Conservation (phyloP, 2,113 vertebrate genomes). For the Promerops cafer region DNA sequence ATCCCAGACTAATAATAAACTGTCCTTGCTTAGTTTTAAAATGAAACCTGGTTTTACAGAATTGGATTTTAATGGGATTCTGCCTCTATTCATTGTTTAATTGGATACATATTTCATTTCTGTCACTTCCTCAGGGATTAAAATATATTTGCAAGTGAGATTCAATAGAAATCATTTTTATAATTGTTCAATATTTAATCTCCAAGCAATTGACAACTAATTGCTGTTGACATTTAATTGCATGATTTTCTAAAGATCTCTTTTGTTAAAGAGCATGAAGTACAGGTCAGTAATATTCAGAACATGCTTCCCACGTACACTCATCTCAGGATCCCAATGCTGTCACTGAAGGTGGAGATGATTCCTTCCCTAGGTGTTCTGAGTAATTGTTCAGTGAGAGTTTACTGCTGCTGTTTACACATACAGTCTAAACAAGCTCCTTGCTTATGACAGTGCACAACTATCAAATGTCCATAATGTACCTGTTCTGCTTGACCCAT, state of each 20-base stretch:
- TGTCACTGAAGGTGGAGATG: background rate
- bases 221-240: background rate
- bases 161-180: background rate
- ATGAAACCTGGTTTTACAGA: background rate
- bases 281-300: background rate
- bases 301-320: rapidly evolving
- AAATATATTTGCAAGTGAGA: background rate
- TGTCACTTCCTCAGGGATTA: background rate
- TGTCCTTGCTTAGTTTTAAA: background rate
- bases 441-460: background rate
- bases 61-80: background rate
- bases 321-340: background rate
- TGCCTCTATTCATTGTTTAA: background rate
- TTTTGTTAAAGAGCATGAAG: background rate
- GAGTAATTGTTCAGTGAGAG: background rate
- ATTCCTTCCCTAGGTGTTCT: background rate
- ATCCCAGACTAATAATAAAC: background rate
- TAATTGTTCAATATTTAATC: background rate
- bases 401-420: background rate
- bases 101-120: background rate
- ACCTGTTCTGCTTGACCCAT: background rate
- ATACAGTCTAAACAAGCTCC: background rate
- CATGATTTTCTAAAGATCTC: background rate
- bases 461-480: background rate
- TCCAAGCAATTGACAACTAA: background rate